Percentiles rank a stretch among this genome's conserved stretches.
Evolutionary conservation across 2,888 invertebrate species (phyloP).

Genomic region (Epistrophe grossulariae): DNA sequence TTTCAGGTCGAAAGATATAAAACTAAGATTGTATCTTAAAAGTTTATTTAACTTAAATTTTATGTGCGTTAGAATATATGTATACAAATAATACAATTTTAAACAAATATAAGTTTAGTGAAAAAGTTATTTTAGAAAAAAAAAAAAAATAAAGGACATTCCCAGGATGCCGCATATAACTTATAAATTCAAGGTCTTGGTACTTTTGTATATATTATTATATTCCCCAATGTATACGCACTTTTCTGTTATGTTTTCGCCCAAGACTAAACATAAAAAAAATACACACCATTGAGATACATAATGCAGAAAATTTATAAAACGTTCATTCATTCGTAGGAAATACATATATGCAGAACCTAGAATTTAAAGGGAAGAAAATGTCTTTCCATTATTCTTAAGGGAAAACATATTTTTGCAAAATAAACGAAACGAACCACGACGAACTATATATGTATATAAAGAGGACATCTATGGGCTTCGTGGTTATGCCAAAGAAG

Average conservation of each 20-base stretch:
- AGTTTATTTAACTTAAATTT: background rate
- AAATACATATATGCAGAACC: background rate
- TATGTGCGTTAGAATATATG: background rate
- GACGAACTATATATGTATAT: background rate
- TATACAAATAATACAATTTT: conserved; percentile 16
- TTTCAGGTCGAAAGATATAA: background rate
- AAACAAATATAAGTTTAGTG: conserved; percentile 16
- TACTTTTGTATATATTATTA: background rate
- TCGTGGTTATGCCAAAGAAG: background rate
- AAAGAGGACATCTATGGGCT: background rate
- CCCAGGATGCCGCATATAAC: background rate
- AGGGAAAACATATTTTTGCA: conserved; percentile 40
- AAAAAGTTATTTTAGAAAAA: background rate
- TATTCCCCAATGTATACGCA: conserved; percentile 9
- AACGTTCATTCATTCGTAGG: background rate
- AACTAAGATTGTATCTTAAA: conserved; percentile 15
- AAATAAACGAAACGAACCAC: conserved; percentile 35
- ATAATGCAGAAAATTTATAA: background rate
- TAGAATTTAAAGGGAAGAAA: conserved; percentile 28
- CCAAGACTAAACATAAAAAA: background rate
- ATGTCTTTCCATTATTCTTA: conserved; percentile 40
- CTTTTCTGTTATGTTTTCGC: background rate
- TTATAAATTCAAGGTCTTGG: conserved; percentile 1
- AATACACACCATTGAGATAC: background rate
- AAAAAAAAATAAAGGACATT: background rate